Evolutionary conservation across 1,140 invertebrate species (phyloP).

Genomic region (Diabrotica undecimpunctata): DNA sequence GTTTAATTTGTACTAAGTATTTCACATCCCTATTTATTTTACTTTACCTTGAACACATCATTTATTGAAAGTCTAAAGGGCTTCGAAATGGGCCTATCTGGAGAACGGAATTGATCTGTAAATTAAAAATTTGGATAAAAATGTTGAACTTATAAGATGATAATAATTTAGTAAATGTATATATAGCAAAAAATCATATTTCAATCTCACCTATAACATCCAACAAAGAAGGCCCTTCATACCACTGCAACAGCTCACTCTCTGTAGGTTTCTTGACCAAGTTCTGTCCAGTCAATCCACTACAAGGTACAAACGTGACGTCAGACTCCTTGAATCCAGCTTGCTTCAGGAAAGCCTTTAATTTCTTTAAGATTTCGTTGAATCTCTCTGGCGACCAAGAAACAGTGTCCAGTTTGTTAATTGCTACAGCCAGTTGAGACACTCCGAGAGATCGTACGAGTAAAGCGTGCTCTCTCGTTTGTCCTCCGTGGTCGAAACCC

Average conservation of each 20-base stretch:
- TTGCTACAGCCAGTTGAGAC: constrained; percentile 76
- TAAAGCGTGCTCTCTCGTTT: constrained; percentile 96
- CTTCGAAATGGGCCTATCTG: constrained; percentile 78
- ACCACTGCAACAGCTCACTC: constrained; percentile 73
- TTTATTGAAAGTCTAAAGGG: constrained; percentile 89
- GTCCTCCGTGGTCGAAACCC: constrained; percentile 95
- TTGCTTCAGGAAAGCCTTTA: constrained; percentile 88
- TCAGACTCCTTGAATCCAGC: constrained; percentile 90
- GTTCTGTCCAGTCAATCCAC: constrained; percentile 92
- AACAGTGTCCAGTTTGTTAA: constrained; percentile 83
- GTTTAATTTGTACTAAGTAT: too few relatives aligned
- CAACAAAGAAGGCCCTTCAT: constrained; percentile 75
- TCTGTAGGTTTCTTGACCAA: constrained; percentile 68
- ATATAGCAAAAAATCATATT: too few relatives aligned
- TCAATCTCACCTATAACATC: constrained; percentile 71
- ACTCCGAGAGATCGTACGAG: constrained; percentile 90
- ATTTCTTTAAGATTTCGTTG: constrained; percentile 79
- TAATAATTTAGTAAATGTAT: too few relatives aligned
- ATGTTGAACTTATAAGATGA: too few relatives aligned
- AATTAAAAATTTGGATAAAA: constrained; percentile 18
- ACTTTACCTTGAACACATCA: constrained; percentile 82
- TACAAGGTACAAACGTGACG: constrained; percentile 91
- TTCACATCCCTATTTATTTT: too few relatives aligned
- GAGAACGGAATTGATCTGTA: constrained; percentile 76
- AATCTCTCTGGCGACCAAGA: constrained; percentile 74